phyloP scores from a whole-genome alignment of 2,113 vertebrate species.

The Physeter macrocephalus region DNA sequence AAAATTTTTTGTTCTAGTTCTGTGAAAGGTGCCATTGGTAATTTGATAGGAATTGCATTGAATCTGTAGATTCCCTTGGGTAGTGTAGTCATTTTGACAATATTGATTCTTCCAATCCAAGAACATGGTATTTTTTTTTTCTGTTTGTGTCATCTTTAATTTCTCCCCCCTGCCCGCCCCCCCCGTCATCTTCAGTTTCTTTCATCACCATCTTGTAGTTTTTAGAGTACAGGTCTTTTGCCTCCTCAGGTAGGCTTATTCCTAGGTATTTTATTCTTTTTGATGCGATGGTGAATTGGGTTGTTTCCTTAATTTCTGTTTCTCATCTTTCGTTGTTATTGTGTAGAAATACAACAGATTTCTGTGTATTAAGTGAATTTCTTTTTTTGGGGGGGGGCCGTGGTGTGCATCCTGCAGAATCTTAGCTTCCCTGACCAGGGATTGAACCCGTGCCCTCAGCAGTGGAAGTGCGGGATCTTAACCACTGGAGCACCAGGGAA shows the following conservation, averaged over 20 bases:
- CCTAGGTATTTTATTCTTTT: background rate
- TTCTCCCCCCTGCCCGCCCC: too few relatives aligned
- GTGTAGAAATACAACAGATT: background rate
- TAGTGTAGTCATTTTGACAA: background rate
- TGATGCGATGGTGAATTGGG: background rate
- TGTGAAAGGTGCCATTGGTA: background rate
- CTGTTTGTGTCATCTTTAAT: background rate
- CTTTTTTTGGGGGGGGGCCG: background rate
- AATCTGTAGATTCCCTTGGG: background rate
- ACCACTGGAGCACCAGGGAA: background rate
- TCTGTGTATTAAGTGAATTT: background rate
- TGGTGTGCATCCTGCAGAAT: background rate
- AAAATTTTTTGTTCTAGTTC: background rate
- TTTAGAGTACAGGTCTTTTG: background rate
- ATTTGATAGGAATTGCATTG: background rate
- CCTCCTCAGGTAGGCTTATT: background rate
- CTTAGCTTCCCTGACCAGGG: background rate
- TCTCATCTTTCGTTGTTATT: background rate
- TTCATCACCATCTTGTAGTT: background rate
- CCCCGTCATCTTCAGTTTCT: background rate
- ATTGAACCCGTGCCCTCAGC: background rate
- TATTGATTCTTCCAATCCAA: background rate
- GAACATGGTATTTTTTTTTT: background rate
- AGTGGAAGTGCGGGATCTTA: rapidly evolving
- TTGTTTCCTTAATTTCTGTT: background rate